Base-by-base conservation (phyloP, 2,113 vertebrate genomes). In the Rhynchopsitta pachyrhyncha region DNA sequence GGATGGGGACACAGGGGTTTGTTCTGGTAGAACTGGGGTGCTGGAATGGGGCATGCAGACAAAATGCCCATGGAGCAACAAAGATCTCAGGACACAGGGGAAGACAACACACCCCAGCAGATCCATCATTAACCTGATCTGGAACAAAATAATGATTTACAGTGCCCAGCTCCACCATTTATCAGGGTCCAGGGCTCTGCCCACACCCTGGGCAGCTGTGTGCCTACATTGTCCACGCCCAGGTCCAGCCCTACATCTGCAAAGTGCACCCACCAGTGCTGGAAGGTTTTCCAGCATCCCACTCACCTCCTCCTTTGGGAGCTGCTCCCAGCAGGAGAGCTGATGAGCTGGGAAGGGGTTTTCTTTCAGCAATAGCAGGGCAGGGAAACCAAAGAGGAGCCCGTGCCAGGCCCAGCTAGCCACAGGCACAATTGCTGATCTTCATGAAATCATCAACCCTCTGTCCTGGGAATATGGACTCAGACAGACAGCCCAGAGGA, bases 371-470 rank as follows among this genome's bases (percentile, higher is more conserved):
- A 68, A 57, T 4, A 68, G 37, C 29, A 84, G 62, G n/a, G 19
- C 62, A 82, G 33, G 12, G n/a, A 93, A 93, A 73, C 37, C 18
- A 86, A 91, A 87, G 52, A n/a, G 82, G 64, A 84, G 18, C 11
- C 60, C 1, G 0, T 79, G 62, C 66, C 53, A 82, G 69, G 33
- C 66, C 19, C 22, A 82, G 86, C 71, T 66, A 77, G 87, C 79
- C 87, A 35, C 74, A 92, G 80, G 92, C 86, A 87, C 47, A 49
- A 69, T n/a, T 74, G 70, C 76, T 90, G 82, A 52, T 76, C 83
- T 89, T 91, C 53, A 13, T 41, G 28, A 84, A 94, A 84, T 81
- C 76, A 75, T 83, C 64, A 67, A 16, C 35, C 31, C 39, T 31
- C 47, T 60, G 35, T 73, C 71, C 74, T 82, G 86, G 82, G 88